phyloP scores from a whole-genome alignment of 2,888 invertebrate species.

The Scaptomyza caliginosa region DNA sequence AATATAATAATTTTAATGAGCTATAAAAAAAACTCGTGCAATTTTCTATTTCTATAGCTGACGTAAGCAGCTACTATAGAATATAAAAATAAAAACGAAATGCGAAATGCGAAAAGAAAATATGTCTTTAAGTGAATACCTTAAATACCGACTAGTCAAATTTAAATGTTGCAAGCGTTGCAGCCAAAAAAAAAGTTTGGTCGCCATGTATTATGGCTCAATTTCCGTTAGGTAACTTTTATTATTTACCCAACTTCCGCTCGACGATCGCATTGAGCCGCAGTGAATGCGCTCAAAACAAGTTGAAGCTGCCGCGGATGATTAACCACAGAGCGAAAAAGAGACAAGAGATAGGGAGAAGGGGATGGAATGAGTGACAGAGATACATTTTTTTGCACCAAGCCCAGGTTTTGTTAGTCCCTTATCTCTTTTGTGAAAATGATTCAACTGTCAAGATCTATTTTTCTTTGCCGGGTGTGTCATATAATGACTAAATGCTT shows the following conservation, averaged over 20 bases:
- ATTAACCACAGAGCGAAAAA: slow-evolving; percentile 49
- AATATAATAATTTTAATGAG: slow-evolving; percentile 74
- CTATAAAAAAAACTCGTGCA: slow-evolving; percentile 56
- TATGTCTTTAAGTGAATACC: slow-evolving; percentile 21
- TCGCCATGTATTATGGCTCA: slow-evolving; percentile 72
- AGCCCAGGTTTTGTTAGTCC: slow-evolving; percentile 52
- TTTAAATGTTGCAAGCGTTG: slow-evolving; percentile 36
- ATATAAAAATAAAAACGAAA: slow-evolving; percentile 11
- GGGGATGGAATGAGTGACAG: not conserved
- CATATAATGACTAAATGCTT: slow-evolving; percentile 66
- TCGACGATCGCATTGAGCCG: slow-evolving; percentile 59
- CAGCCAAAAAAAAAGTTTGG: slow-evolving; percentile 49
- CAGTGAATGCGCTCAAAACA: slow-evolving; percentile 58
- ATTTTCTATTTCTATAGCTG: slow-evolving; percentile 33
- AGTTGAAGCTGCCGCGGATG: slow-evolving; percentile 65
- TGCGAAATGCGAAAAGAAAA: slow-evolving; percentile 10
- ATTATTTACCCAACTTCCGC: slow-evolving; percentile 72
- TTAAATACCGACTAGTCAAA: slow-evolving; percentile 20
- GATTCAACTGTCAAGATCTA: slow-evolving; percentile 69
- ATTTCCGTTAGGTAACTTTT: slow-evolving; percentile 61
- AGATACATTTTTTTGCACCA: slow-evolving; percentile 51
- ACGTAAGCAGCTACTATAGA: slow-evolving; percentile 5
- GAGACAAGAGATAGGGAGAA: not conserved
- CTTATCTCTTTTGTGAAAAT: slow-evolving; percentile 52
- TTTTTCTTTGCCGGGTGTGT: slow-evolving; percentile 63